Conservation (phyloP, 1,140 invertebrate species). For the Pissodes strobi region DNA sequence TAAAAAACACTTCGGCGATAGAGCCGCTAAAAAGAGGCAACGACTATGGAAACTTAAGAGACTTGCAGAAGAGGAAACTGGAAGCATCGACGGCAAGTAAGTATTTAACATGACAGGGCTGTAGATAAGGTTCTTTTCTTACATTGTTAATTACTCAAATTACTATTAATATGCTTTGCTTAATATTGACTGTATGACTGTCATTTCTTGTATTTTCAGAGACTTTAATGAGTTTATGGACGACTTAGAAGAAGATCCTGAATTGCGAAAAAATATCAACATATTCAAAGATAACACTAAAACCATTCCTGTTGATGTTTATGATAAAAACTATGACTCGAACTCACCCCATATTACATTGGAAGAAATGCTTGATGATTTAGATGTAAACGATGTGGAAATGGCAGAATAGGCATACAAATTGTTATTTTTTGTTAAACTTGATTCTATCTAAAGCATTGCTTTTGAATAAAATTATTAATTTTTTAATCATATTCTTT, state of each 20-base stretch:
- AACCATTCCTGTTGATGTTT: slow-evolving; percentile 65
- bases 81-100: slow-evolving; percentile 73
- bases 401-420: slow-evolving; percentile 60
- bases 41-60: slow-evolving; percentile 94
- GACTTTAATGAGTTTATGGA: slow-evolving; percentile 96
- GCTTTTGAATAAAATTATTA: too few species aligned
- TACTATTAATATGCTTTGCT: too few species aligned
- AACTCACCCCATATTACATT: slow-evolving; percentile 84
- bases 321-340: slow-evolving; percentile 70
- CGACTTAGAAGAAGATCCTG: slow-evolving; percentile 94
- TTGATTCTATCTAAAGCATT: too few species aligned
- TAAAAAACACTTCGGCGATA: slow-evolving; percentile 89
- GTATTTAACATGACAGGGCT: slow-evolving; percentile 37
- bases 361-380: slow-evolving; percentile 96
- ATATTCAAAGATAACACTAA: slow-evolving; percentile 83
- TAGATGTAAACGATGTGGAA: slow-evolving; percentile 78
- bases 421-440: too few species aligned
- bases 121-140: too few species aligned
- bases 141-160: too few species aligned
- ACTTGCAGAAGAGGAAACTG: slow-evolving; percentile 71
- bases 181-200: too few species aligned
- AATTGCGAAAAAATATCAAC: slow-evolving; percentile 87
- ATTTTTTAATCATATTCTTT: too few species aligned
- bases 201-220: slow-evolving; percentile 59
- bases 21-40: slow-evolving; percentile 67